Evolutionary conservation across 2,888 invertebrate genomes (phyloP), one percentile per base, ranked within the genome.

Genomic region (Aromia moschata): DNA sequence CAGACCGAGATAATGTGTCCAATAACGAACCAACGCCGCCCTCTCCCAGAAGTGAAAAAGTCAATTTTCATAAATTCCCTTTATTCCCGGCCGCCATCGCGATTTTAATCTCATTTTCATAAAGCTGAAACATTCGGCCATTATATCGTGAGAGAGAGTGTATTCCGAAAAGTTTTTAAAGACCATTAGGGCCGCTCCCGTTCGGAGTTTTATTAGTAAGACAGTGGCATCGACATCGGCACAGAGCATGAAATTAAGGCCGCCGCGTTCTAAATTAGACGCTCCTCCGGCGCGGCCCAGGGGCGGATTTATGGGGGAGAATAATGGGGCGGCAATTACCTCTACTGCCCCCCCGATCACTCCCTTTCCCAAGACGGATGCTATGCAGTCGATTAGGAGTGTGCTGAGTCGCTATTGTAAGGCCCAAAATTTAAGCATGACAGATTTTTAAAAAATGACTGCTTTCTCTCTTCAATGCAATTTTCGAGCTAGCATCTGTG

Each of bases 161-260:
- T 63, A 60, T 63, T 62, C 59, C 37, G 51, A 57, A 67, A 65
- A 62, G 59, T 67, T 67, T 38, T 49, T 33, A 60, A 64, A 58
- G 46, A 53, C 60, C 52, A 60, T 60, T 67, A 62, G 18, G 47
- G 63, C 58, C 56, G 60, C 60, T 9, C 51, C 60, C 53, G 61
- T 65, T 63, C 60, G 47, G 61, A 65, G 67, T 67, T 67, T 61
- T 67, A 67, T 65, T 67, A 63, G 60, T 38, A 51, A 60, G 58
- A 51, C 64, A 55, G 58, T 64, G 52, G 55, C 54, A 58, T 54
- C 37, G 43, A 56, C 52, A 43, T 37, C 57, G 55, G 58, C 58
- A 56, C 44, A 49, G 56, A 65, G 60, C 69, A 60, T 64, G 65
- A 68, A 67, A 69, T 69, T 69, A 68, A 59, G 69, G 69, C 65